Evolutionary conservation across 2,797 vertebrate genomes (phyloP).

Genomic region (Melopsittacus undulatus): DNA sequence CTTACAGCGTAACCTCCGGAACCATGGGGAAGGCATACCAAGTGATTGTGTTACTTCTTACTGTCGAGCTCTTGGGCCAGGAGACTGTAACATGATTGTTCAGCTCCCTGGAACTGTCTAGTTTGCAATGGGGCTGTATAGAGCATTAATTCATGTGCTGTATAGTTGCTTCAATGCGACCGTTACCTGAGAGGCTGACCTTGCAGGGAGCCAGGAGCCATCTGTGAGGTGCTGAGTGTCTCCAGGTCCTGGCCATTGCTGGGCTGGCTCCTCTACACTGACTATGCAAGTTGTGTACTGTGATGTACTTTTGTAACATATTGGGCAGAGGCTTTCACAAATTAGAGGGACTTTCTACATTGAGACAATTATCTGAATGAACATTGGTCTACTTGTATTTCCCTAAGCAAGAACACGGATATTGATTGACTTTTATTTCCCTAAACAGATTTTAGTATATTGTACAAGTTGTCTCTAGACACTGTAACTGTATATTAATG

Average conservation of each 20-base stretch:
- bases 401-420: background rate
- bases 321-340: background rate
- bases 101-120: background rate
- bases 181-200: background rate
- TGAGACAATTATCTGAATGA: background rate
- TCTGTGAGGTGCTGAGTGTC: background rate
- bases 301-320: fast-evolving
- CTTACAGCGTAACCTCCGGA: background rate
- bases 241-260: background rate
- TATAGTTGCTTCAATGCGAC: background rate
- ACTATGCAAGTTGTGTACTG: fast-evolving
- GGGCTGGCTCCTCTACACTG: background rate
- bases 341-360: background rate
- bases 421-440: background rate
- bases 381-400: background rate
- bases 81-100: slow-evolving; percentile 10
- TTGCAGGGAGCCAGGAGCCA: background rate
- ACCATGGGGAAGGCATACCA: background rate
- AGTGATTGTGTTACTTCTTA: background rate
- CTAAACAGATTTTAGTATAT: background rate
- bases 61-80: background rate
- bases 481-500: background rate
- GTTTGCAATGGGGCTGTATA: background rate
- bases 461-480: background rate
- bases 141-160: background rate